Percentiles rank a stretch among this genome's conserved stretches.
Evolutionary conservation across 2,113 vertebrate species (phyloP).

Genomic region (Polypterus senegalus): DNA sequence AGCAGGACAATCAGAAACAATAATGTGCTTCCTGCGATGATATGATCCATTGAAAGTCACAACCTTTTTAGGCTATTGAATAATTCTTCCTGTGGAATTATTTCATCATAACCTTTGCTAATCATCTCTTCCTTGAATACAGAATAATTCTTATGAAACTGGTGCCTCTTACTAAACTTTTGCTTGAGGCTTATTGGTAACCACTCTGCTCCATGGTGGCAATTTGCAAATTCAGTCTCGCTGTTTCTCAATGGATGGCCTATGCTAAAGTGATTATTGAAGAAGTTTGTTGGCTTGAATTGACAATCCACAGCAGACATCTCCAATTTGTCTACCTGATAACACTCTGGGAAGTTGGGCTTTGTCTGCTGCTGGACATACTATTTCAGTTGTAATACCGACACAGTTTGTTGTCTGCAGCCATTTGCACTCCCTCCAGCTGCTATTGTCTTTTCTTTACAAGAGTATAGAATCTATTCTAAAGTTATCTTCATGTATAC

Average conservation of each 20-base stretch:
- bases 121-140: no score
- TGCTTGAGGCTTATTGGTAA: constrained; percentile 5
- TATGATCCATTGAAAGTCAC: no score
- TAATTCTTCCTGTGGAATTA: no score
- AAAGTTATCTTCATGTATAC: constrained; percentile 13
- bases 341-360: constrained; percentile 10
- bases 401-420: constrained; percentile 5
- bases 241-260: constrained; percentile 9
- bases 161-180: constrained; percentile 1
- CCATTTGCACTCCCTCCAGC: neutral
- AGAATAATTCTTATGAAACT: constrained; percentile 11
- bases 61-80: no score
- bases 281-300: neutral
- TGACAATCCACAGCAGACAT: constrained; percentile 6
- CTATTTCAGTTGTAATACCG: constrained; percentile 11
- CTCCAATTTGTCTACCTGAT: neutral
- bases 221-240: constrained; percentile 5
- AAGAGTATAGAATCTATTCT: neutral
- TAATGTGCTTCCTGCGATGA: no score
- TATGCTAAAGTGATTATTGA: constrained; percentile 14
- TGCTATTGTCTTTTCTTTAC: neutral
- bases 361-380: constrained; percentile 2
- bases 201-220: constrained; percentile 7
- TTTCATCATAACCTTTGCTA: no score
- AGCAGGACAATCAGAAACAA: no score